Percentiles rank a stretch among this genome's conserved stretches.
Evolutionary conservation across 2,888 invertebrate species (phyloP).

Genomic region (Drosophila lacicola): DNA sequence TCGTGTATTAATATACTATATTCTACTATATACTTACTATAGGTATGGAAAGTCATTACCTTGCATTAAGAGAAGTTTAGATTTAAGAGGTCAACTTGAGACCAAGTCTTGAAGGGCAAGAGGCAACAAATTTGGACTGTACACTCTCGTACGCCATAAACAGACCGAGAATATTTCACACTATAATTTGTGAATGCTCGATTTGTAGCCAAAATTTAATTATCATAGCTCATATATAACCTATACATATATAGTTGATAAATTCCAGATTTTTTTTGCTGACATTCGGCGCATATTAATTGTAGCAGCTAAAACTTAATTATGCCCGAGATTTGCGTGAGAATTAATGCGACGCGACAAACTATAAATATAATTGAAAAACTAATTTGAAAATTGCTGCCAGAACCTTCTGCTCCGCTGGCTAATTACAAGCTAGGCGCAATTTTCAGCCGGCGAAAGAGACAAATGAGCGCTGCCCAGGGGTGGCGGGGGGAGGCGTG

Average conservation of each 20-base stretch:
- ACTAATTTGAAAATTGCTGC: slow-evolving; percentile 59
- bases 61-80: no score
- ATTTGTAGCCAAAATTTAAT: no score
- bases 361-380: slow-evolving; percentile 76
- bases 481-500: slow-evolving; percentile 1
- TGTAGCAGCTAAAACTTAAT: slow-evolving; percentile 12
- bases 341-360: slow-evolving; percentile 52
- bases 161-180: no score
- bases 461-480: background rate
- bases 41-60: no score
- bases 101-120: no score
- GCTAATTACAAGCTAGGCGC: slow-evolving; percentile 38
- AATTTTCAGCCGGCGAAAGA: slow-evolving; percentile 11
- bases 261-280: slow-evolving; percentile 7
- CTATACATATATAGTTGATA: slow-evolving; percentile 11
- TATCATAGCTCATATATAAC: no score
- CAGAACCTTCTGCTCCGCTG: slow-evolving; percentile 9
- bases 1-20: no score
- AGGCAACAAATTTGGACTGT: no score
- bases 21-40: no score
- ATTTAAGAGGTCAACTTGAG: no score
- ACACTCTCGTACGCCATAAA: no score
- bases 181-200: no score
- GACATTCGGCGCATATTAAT: slow-evolving; percentile 23
- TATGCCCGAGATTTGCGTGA: slow-evolving; percentile 23